phyloP scores from a whole-genome alignment of 2,888 invertebrate species.

The Drosophila dives region DNA sequence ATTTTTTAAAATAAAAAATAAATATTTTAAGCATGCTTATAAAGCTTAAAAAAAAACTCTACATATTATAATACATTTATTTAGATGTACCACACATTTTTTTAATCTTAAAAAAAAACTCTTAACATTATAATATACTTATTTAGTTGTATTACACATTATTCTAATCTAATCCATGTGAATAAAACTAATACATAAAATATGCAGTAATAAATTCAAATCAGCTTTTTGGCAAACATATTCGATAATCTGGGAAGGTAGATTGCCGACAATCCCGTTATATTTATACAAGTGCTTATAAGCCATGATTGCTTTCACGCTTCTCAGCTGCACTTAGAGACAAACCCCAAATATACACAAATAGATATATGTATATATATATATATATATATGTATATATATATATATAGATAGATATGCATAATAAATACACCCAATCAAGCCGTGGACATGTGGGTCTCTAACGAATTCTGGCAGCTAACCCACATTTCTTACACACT shows the following conservation, averaged over 20 bases:
- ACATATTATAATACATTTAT: too few relatives aligned
- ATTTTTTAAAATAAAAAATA: too few relatives aligned
- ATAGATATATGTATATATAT: background rate
- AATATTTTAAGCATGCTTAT: too few relatives aligned
- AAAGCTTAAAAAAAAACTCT: too few relatives aligned
- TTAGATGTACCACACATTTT: too few relatives aligned
- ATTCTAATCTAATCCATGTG: too few relatives aligned
- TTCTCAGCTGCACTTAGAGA: constrained; percentile 36
- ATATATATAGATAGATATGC: background rate
- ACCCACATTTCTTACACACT: constrained; percentile 44
- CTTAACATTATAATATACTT: too few relatives aligned
- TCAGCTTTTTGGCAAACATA: background rate
- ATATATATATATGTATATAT: background rate
- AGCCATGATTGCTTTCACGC: constrained; percentile 46
- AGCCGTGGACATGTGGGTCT: constrained; percentile 57
- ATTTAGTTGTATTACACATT: too few relatives aligned
- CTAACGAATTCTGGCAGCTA: constrained; percentile 74
- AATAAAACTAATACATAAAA: background rate
- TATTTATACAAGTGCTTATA: constrained; percentile 33
- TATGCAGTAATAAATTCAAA: background rate
- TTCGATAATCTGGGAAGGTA: background rate
- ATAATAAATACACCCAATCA: constrained; percentile 44
- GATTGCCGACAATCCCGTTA: constrained; percentile 10
- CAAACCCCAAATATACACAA: constrained; percentile 28
- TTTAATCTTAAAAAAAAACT: too few relatives aligned